These are phyloP conservation scores for Catharus ustulatus DNA, from an alignment of 2,797 vertebrate genomes.

Conservation along the genomic window DNA sequence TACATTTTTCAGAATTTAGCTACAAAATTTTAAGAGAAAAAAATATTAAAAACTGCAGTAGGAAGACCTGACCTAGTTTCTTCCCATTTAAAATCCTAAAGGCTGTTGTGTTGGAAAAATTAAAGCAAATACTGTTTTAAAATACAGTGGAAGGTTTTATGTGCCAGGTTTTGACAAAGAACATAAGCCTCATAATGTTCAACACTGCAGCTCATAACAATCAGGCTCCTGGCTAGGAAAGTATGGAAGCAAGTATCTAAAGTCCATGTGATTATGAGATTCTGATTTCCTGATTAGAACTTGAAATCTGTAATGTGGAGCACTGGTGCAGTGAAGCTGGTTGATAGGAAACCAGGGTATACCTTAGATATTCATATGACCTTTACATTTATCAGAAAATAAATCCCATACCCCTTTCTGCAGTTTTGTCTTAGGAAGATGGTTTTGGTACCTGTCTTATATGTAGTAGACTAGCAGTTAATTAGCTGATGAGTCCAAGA, in stretches of 20 bases:
- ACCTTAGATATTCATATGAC: neutral
- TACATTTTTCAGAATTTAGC: neutral
- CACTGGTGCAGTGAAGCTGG: neutral
- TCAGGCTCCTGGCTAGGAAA: neutral
- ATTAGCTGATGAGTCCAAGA: neutral
- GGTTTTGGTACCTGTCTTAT: neutral
- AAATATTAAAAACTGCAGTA: neutral
- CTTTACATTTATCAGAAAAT: neutral
- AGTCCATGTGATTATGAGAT: neutral
- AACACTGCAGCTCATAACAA: neutral
- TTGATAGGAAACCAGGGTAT: neutral
- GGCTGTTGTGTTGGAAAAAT: neutral
- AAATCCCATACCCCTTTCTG: neutral
- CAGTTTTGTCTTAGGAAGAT: neutral
- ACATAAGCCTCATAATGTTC: neutral
- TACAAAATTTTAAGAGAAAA: neutral
- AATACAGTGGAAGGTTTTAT: neutral
- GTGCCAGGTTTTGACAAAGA: neutral
- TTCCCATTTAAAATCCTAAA: neutral
- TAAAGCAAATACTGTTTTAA: constrained; percentile 9
- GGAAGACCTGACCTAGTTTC: neutral
- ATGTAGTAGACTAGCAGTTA: neutral
- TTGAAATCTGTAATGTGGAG: neutral
- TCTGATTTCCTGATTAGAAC: neutral
- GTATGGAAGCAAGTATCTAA: neutral